Evolutionary conservation across 2,113 vertebrate genomes (phyloP), one percentile per base, ranked within the genome.

Genomic region (Monopterus albus): DNA sequence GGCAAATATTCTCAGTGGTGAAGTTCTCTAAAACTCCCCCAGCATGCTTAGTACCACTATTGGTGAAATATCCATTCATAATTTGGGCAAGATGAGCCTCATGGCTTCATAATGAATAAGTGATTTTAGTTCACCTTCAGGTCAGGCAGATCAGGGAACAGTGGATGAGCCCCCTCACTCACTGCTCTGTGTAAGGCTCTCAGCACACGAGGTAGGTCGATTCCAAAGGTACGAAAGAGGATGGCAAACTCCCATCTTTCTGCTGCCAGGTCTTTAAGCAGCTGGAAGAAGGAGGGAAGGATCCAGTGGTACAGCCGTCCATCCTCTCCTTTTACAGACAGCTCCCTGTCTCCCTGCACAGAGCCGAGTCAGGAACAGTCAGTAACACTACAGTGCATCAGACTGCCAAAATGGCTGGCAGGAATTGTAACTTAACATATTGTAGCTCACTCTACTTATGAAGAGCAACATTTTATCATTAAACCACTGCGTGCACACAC

Each of bases 251-350:
- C 83, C 4, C 90, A 70, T 0, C 91, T 87, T 3, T 94, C 89
- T 25, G 83, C 81, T 11, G 65, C 81, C 79, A 97, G 89, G 23
- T 91, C 56, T 52, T 85, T 88, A 67, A 97, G 87, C 31, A 97
- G 91, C 85, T 87, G 93, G 86, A 97, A 96, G 90, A 97, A 97
- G 77, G 95, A 90, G 4, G 96, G 96, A 2, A 97, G 89, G 64
- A 97, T 91, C 76, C 95, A 92, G 89, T 97, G 94, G 88, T 95
- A 97, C 38, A 83, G 63, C 2, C 72, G 84, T 8, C 91, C 88
- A 1, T 89, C 74, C 47, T 94, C 95, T 0, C 87, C 96, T 18
- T 49, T 85, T 0, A 93, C 79, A 1, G 92, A 89, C 53, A 97
- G 80, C 39, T 86, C 78, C 5, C 80, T 70, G 78, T 95, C 91